Conservation (phyloP, 2,113 vertebrate species). For the Phaetusa simplex region DNA sequence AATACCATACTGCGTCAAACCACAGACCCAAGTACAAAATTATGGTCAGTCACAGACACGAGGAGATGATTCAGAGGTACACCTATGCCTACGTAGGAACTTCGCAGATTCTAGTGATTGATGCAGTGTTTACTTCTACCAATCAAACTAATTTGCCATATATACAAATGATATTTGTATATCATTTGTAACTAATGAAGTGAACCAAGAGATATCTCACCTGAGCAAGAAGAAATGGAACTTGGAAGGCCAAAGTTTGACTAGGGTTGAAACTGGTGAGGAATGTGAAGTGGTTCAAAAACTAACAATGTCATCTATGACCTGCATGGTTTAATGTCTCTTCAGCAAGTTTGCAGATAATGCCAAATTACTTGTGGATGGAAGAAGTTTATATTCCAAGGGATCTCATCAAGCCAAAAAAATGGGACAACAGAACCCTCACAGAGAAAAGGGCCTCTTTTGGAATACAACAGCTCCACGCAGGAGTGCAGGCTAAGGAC, state of each 20-base stretch:
- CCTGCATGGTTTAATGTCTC: neutral
- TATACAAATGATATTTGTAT: neutral
- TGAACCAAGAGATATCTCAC: neutral
- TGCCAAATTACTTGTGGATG: neutral
- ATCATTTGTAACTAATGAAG: no score
- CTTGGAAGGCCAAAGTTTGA: neutral
- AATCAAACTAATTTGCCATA: neutral
- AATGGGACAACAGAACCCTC: neutral
- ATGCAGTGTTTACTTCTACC: neutral
- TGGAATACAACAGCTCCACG: neutral
- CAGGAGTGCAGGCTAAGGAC: neutral
- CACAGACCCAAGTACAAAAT: neutral
- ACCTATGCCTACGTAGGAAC: neutral
- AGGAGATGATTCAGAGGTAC: neutral
- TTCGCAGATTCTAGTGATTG: neutral
- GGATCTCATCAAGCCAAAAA: neutral
- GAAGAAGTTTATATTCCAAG: neutral
- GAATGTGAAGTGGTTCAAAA: neutral
- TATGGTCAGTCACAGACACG: rapidly evolving
- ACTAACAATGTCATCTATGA: neutral
- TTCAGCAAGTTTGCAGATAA: neutral
- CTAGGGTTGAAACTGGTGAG: neutral
- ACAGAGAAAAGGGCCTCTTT: neutral
- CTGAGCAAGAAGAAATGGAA: neutral
- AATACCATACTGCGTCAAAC: neutral